Evolutionary conservation across 2,113 vertebrate species (phyloP), one percentile per base, ranked within the genome.

Genomic region (Spizaetus ornatus): DNA sequence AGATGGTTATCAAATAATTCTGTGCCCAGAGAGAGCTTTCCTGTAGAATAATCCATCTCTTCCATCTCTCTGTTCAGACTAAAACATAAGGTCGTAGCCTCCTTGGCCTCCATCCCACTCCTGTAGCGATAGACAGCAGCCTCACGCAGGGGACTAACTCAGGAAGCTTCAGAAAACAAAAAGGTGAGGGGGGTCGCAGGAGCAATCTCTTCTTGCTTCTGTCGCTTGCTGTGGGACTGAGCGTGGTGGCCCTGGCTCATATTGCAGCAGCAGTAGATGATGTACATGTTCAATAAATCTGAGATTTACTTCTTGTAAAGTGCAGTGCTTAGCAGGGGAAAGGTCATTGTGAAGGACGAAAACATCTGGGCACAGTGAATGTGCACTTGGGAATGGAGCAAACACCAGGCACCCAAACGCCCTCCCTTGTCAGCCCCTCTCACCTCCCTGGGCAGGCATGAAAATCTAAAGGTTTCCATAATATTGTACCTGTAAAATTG

Each of bases 21-120:
- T 40, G 47, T 55, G 52, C 76, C 73, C 8, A 10, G 43, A 42
- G 58, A 40, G 38, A 3, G 1, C 45, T 73, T 92, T 95, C 50
- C 61, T 90, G 72, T 96, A 36, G 88, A 88, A 95, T 66, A 82
- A 65, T 43, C 40, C n/a, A 34, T 91, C 53, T 82, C 93, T 94
- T 81, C 67, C 31, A 47, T 48, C 67, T 92, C 16, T 89, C 79
- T 90, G 52, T 70, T 83, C 82, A 90, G 76, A 62, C 40, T 59
- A 38, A 91, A 86, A 93, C 83, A 88, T 94, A 32, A 82, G 74
- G 95, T 94, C 6, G 6, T 31, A 76, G 38, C 61, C 61, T 91
- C 58, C 82, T 95, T 97, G 93, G 90, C 73, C 21, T 53, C 3
- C 0, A 1, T 82, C 48, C 85, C 59, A 71, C 85, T 97, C 79